phyloP scores from a whole-genome alignment of 2,113 vertebrate species.

The Phylloscopus trochilus region DNA sequence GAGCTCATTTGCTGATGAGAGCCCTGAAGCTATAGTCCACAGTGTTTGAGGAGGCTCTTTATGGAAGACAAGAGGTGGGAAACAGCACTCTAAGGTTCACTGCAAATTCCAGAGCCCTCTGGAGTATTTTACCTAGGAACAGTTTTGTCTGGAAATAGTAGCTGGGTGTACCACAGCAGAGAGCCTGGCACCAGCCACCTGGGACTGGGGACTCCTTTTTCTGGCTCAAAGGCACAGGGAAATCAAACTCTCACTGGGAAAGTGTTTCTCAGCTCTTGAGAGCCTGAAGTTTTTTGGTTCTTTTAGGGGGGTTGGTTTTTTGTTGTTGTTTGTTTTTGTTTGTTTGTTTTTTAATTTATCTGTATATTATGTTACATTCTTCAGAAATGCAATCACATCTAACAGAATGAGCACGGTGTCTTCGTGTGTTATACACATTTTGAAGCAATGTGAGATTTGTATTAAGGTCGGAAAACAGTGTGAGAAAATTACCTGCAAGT shows the following conservation, averaged over 20 bases:
- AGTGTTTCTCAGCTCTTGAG: background rate
- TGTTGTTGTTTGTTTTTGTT: background rate
- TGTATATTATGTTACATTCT: background rate
- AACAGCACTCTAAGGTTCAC: background rate
- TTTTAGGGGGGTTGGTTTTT: too few relatives aligned
- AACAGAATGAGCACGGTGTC: background rate
- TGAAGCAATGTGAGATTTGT: background rate
- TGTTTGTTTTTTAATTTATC: background rate
- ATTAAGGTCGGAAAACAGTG: background rate
- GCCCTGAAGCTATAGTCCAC: background rate
- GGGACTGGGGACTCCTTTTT: background rate
- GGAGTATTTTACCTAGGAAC: background rate
- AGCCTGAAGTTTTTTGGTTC: fast-evolving
- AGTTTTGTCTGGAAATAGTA: background rate
- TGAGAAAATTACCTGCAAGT: background rate
- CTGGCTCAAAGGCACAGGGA: background rate
- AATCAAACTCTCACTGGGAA: background rate
- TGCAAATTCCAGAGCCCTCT: background rate
- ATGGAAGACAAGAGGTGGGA: background rate
- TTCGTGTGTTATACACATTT: background rate
- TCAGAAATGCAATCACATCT: background rate
- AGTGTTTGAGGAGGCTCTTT: background rate
- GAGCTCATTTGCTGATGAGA: background rate
- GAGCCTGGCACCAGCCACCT: background rate
- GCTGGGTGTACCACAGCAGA: background rate